Evolutionary conservation across 1,140 invertebrate species (phyloP), one percentile per base, ranked within the genome.

Genomic region (Helicoverpa armigera): DNA sequence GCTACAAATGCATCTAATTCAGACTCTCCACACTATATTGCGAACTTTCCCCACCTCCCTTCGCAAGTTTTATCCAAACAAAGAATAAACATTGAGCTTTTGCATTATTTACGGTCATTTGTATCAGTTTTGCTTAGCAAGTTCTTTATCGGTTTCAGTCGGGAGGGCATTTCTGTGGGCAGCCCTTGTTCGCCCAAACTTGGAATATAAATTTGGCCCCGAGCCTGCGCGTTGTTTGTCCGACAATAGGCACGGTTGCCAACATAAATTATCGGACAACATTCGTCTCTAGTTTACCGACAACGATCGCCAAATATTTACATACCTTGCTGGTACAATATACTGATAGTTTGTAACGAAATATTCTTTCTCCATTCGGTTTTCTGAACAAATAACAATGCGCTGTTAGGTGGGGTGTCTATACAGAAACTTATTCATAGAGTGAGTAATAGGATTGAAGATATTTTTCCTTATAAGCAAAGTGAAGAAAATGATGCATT

Each of bases 191-290:
- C 79, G 50, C 74, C 80, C 65, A 88, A 92, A 94, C 88, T 92
- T 92, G 82, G 89, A 87, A 90, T 89, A 93, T 91, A 94, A 92
- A 94, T 92, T 92, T 90, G 82, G 86, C 84, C 78, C 77, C 75
- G 79, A 82, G 83, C 81, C 79, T 81, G 78, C 81, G 79, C 74
- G 87, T 90, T 91, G 88, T 92, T 89, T 90, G 88, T 88, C 85
- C 81, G 78, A 89, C 88, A 94, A 91, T 89, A 89, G 86, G 82
- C 83, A 79, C 70, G 79, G 80, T 87, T 83, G 87, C 81, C 81
- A 87, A 92, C 88, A 90, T 94, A 92, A 92, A 91, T 93, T 93
- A 91, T 89, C 80, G 84, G 81, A 80, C 86, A 87, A 87, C 86
- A 87, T 89, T 89, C 89, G 84, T 91, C 86, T 91, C 77, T 63